A percentile compares a stretch with the other conserved stretches of the same genome.
phyloP scores from a whole-genome alignment of 2,797 vertebrate genomes.

The Amphiprion clarkii region DNA sequence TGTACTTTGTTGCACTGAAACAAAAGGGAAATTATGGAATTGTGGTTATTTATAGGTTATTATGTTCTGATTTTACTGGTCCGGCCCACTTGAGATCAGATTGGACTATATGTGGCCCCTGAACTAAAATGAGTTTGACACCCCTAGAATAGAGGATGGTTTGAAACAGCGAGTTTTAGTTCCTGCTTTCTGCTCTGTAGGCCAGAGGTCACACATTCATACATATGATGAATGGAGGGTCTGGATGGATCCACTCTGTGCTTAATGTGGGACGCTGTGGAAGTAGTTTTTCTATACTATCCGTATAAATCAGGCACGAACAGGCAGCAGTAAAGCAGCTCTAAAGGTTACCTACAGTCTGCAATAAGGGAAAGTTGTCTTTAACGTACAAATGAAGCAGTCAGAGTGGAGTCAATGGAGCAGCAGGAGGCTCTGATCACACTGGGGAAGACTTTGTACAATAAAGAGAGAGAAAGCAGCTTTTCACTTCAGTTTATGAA shows the following conservation, averaged over 20 bases:
- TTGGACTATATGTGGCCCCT: too few relatives aligned
- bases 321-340: background rate
- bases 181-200: constrained; percentile 35
- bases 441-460: too few relatives aligned
- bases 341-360: background rate
- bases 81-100: too few relatives aligned
- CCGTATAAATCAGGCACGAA: background rate
- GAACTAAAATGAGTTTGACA: too few relatives aligned
- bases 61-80: too few relatives aligned
- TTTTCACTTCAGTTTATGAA: too few relatives aligned
- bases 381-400: background rate
- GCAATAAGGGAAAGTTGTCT: background rate
- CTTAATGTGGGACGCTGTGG: constrained; percentile 11
- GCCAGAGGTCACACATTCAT: constrained; percentile 27
- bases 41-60: too few relatives aligned
- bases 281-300: background rate
- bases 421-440: too few relatives aligned
- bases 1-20: too few relatives aligned
- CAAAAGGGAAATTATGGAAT: too few relatives aligned
- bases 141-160: background rate
- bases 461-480: too few relatives aligned
- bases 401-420: background rate
- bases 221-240: constrained; percentile 16
- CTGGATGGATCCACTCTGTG: constrained; percentile 66
- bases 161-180: background rate